These are phyloP conservation scores for Alca torda DNA, from an alignment of 2,797 vertebrate genomes.

Conservation along the genomic window DNA sequence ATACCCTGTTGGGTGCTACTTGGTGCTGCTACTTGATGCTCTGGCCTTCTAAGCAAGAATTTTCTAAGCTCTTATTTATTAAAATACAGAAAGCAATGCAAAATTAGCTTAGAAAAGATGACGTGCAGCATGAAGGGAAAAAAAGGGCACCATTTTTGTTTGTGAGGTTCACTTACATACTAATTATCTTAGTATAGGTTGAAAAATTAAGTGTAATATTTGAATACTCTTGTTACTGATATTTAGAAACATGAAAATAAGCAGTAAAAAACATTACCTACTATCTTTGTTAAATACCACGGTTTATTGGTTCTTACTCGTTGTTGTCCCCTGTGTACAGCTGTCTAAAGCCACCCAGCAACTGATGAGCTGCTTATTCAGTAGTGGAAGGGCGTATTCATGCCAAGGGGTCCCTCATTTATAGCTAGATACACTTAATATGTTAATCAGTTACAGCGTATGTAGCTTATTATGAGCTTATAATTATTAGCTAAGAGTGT, in stretches of 20 bases:
- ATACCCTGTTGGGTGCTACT: neutral
- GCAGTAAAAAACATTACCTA: neutral
- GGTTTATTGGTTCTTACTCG: neutral
- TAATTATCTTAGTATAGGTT: neutral
- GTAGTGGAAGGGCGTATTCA: neutral
- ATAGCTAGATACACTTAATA: neutral
- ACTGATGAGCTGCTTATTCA: neutral
- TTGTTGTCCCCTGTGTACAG: neutral
- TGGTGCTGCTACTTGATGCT: neutral
- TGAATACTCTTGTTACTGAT: neutral
- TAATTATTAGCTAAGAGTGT: neutral
- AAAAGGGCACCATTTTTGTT: neutral
- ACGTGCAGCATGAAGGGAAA: neutral
- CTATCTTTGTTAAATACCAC: accelerated
- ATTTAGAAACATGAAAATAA: neutral
- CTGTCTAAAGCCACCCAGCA: neutral
- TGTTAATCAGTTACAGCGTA: neutral
- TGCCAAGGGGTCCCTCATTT: neutral
- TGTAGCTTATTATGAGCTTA: neutral
- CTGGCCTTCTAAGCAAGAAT: neutral
- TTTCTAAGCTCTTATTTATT: neutral
- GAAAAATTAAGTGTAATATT: neutral
- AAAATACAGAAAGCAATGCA: neutral
- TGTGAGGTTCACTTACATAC: neutral
- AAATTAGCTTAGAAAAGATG: neutral